phyloP scores from a whole-genome alignment of 2,797 vertebrate species.

The Phataginus tricuspis region DNA sequence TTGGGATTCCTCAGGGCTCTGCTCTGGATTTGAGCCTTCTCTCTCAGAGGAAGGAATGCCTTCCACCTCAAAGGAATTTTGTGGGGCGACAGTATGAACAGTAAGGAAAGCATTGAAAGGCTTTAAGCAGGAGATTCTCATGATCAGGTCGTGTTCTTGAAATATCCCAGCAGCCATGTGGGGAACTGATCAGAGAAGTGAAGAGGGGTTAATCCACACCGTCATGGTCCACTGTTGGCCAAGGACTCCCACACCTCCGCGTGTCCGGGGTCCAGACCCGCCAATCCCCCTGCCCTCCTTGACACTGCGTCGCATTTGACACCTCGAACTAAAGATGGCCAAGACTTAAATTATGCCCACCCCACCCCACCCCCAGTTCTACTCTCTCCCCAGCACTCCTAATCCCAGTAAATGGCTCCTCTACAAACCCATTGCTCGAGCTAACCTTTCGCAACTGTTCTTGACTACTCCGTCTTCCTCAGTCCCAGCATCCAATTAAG shows the following conservation, averaged over 20 bases:
- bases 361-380: background rate
- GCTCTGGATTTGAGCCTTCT: background rate
- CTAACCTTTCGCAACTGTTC: background rate
- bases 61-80: background rate
- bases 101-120: background rate
- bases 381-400: background rate
- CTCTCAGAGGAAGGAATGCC: background rate
- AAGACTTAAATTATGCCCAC: background rate
- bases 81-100: too few relatives aligned
- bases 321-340: background rate
- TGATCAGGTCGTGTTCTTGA: background rate
- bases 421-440: background rate
- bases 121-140: constrained; percentile 6
- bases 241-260: background rate
- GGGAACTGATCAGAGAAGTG: background rate
- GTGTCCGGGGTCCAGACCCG: background rate
- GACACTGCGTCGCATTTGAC: too few relatives aligned
- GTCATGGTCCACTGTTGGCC: background rate
- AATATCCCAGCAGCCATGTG: background rate
- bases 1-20: background rate
- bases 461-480: background rate
- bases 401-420: background rate
- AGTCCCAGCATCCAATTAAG: background rate
- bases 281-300: background rate
- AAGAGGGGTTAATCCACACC: background rate